These are phyloP conservation scores for Pseudois nayaur DNA, from an alignment of 2,113 vertebrate genomes.

Conservation along the genomic window DNA sequence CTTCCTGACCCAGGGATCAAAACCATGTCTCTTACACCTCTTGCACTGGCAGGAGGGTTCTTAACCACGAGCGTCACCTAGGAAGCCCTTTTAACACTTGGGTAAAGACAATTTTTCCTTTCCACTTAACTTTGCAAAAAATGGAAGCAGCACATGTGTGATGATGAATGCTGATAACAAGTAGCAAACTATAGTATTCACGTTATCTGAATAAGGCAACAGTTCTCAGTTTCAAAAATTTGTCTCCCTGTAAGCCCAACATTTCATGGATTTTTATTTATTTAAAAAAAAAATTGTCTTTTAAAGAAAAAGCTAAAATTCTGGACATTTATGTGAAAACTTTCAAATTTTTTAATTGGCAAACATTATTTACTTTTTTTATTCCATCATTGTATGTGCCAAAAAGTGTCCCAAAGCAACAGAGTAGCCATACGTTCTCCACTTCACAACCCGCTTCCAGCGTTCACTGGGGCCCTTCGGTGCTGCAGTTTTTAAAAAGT, in stretches of 20 bases:
- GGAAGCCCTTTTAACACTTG: not conserved
- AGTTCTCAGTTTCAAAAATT: not conserved
- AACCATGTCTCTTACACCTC: not conserved
- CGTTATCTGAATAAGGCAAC: not conserved
- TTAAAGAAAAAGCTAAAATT: not conserved
- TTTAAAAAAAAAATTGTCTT: not conserved
- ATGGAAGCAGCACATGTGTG: not conserved
- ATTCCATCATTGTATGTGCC: not conserved
- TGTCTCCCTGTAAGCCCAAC: not conserved
- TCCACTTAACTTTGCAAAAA: not conserved
- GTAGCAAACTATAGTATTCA: rapidly evolving
- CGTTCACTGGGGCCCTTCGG: not conserved
- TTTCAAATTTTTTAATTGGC: not conserved
- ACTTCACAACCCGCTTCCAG: not conserved
- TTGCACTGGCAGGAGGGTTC: not conserved
- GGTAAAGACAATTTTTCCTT: not conserved
- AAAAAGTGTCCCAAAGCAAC: not conserved
- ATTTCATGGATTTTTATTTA: not conserved
- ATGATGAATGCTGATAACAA: not conserved
- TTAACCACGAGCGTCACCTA: not conserved
- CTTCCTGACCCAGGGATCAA: not conserved
- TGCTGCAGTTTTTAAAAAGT: not conserved
- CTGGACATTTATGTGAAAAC: not conserved
- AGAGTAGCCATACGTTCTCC: not conserved
- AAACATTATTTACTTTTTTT: not conserved